Evolutionary conservation across 2,113 vertebrate genomes (phyloP), one percentile per base, ranked within the genome.

Genomic region (Prionailurus viverrinus): DNA sequence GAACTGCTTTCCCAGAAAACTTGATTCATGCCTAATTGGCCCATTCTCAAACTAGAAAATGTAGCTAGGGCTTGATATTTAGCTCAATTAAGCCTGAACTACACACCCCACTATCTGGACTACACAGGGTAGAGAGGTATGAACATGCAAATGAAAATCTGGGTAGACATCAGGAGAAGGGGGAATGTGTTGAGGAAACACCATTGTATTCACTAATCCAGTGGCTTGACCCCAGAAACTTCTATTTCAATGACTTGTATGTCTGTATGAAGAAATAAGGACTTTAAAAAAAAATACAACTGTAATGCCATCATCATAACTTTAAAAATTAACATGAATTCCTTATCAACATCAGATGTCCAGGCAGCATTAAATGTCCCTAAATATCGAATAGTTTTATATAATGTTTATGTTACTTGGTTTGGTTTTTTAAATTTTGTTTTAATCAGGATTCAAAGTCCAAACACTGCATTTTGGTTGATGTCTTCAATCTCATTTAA

Each of bases 321-420:
- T 84, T 97, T 88, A 93, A 83, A 93, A 39, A 83, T 91, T 71
- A 89, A 80, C 48, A 80, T 89, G 76, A 86, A 55, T 80, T 88
- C 25, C 31, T 84, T 89, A 79, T 69, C 48, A 51, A 66, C 15
- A 71, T 55, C 53, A n/a, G 92, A 89, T 85, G 65, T 71, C 33
- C 29, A 91, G 68, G n/a, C 27, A 82, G 55, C 25, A 94, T 90
- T 90, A 78, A 93, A 93, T 83, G 4, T 8, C 23, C 18, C 39
- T 88, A 84, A 94, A 51, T 65, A 81, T 19, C 15, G 55, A n/a
- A 76, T 78, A 36, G 2, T 16, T 36, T 58, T 65, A 13, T 45
- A 74, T 85, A 84, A 80, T 76, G 45, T n/a, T 95, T 79, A 63
- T n/a, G 41, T 11, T 66, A 21, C 39, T 89, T 51, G 36, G 13